Percentiles rank a stretch among this genome's conserved stretches.
These are phyloP conservation scores for Macrosoma leucophasiata DNA, from an alignment of 2,888 invertebrate genomes.

Conservation along the genomic window DNA sequence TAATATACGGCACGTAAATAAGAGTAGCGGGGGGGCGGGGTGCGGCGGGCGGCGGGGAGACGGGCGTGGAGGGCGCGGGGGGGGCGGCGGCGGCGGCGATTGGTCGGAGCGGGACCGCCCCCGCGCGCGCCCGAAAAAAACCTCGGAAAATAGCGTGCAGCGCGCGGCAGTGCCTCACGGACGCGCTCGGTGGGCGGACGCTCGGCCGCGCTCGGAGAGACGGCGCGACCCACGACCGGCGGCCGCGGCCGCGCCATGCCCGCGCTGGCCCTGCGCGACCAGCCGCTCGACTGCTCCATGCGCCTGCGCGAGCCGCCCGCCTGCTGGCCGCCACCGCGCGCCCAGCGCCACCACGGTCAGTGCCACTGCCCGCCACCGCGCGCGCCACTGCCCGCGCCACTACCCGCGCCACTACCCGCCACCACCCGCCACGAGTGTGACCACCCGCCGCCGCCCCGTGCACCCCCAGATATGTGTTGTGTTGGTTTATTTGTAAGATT, in stretches of 20 bases:
- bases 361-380: conserved; percentile 23
- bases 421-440: conserved; percentile 17
- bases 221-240: conserved; percentile 73
- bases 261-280: conserved; percentile 78
- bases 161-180: conserved; percentile 66
- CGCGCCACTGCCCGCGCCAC: conserved; percentile 17
- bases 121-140: conserved; percentile 53
- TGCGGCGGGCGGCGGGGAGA: conserved; percentile 29
- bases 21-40: conserved; percentile 41
- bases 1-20: conserved; percentile 75
- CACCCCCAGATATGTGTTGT: too few species aligned
- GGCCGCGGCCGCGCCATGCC: conserved; percentile 77
- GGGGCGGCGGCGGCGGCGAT: conserved; percentile 40
- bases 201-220: conserved; percentile 43
- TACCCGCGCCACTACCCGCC: conserved; percentile 7
- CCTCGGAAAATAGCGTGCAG: conserved; percentile 53
- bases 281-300: conserved; percentile 86
- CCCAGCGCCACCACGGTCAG: conserved; percentile 59
- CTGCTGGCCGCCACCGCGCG: conserved; percentile 54
- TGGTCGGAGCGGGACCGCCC: conserved; percentile 59
- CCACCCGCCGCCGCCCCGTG: conserved; percentile 19
- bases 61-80: conserved; percentile 31
- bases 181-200: conserved; percentile 64
- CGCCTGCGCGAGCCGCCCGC: conserved; percentile 66
- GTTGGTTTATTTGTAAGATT: too few species aligned